A percentile compares a stretch with the other conserved stretches of the same genome.
Conservation (phyloP, 1,140 invertebrate genomes). For the Metaphire vulgaris region DNA sequence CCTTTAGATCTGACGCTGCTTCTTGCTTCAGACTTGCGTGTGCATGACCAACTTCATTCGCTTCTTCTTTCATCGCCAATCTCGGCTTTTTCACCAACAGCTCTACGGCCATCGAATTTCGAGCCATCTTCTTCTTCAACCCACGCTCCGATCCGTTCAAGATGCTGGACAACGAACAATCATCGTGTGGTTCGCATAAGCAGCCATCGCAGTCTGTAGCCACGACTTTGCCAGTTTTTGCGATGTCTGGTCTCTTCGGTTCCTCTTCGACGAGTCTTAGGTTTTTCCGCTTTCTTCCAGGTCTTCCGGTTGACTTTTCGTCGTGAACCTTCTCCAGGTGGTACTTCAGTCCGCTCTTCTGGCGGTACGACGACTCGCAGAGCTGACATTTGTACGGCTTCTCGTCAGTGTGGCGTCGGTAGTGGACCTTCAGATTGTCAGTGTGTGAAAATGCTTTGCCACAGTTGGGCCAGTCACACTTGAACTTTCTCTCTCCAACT, state of each 20-base stretch:
- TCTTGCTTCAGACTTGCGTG: background rate
- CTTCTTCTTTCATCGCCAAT: background rate
- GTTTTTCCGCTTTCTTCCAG: conserved; percentile 19
- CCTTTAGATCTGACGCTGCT: background rate
- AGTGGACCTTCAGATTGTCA: conserved; percentile 65
- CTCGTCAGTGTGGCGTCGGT: conserved; percentile 72
- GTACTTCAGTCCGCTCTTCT: conserved; percentile 42
- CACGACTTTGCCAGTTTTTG: background rate
- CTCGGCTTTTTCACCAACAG: background rate
- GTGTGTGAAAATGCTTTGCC: conserved; percentile 45
- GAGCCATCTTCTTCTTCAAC: background rate
- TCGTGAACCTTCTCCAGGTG: conserved; percentile 39
- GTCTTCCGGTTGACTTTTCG: conserved; percentile 15
- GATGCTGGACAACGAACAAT: background rate
- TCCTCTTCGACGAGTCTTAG: background rate
- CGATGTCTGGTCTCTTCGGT: background rate
- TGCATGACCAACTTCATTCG: background rate
- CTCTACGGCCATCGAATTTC: background rate
- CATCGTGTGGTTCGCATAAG: background rate
- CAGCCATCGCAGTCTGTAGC: background rate
- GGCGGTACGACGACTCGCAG: conserved; percentile 42
- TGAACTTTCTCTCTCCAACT: conserved; percentile 43
- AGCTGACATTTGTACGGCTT: conserved; percentile 72
- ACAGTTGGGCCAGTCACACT: conserved; percentile 41
- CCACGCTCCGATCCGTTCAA: background rate